Conservation (phyloP, 2,888 invertebrate species). For the Amiota mariae region DNA sequence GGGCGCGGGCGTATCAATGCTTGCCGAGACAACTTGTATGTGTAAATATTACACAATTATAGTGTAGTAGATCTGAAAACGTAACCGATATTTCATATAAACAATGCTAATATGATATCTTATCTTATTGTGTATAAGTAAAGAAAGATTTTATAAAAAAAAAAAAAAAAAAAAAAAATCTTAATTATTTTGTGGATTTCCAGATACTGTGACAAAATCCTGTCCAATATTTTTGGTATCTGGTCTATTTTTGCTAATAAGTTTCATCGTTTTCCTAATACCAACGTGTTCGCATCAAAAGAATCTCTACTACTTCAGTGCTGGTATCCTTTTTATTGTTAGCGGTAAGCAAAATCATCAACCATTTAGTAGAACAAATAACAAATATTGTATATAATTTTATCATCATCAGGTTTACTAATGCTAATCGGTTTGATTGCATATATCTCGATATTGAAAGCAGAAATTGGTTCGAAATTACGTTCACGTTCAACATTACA, state of each 20-base stretch:
- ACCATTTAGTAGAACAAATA: neutral
- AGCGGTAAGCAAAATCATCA: slow-evolving; percentile 80
- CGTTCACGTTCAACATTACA: slow-evolving; percentile 85
- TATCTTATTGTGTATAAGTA: no score
- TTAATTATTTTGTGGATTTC: slow-evolving; percentile 29
- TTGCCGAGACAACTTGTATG: no score
- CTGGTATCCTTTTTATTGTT: slow-evolving; percentile 90
- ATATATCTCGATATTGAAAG: slow-evolving; percentile 94
- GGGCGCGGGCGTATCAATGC: no score
- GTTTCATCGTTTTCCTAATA: slow-evolving; percentile 85
- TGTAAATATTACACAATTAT: no score
- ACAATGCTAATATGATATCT: no score
- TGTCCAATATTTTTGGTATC: slow-evolving; percentile 87
- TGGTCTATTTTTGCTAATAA: slow-evolving; percentile 83
- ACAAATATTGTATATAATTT: neutral
- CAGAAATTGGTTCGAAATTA: slow-evolving; percentile 90
- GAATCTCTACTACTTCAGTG: slow-evolving; percentile 86
- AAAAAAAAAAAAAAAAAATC: no score
- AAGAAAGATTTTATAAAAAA: no score
- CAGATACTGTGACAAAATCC: slow-evolving; percentile 91
- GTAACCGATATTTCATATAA: no score
- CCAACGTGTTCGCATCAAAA: slow-evolving; percentile 84
- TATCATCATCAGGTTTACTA: slow-evolving; percentile 79
- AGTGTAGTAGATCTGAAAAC: no score
- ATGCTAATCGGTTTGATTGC: slow-evolving; percentile 93